phyloP scores from a whole-genome alignment of 2,113 vertebrate genomes.

The Diadophis punctatus region DNA sequence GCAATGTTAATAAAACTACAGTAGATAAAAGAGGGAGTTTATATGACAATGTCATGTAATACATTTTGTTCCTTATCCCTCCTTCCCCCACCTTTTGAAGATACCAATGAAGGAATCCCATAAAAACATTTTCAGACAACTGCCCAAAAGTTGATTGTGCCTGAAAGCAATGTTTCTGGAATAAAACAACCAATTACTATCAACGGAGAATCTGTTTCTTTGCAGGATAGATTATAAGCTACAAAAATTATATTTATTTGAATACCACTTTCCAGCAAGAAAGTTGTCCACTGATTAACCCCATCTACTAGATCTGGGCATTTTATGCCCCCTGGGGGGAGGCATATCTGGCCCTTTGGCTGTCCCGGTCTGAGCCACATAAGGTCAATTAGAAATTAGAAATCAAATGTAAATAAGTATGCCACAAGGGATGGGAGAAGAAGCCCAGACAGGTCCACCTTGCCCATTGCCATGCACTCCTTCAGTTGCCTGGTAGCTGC shows the following conservation, averaged over 20 bases:
- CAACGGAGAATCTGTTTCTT: background rate
- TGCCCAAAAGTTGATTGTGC: background rate
- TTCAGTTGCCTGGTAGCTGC: no score
- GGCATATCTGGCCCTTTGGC: no score
- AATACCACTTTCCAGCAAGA: background rate
- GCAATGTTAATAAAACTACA: background rate
- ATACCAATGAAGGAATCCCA: background rate
- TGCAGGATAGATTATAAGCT: background rate
- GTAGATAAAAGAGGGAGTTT: background rate
- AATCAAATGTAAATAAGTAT: no score
- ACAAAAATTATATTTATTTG: background rate
- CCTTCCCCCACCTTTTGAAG: background rate
- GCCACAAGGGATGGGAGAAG: no score
- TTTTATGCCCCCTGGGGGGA: no score
- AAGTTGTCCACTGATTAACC: background rate
- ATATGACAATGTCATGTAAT: background rate
- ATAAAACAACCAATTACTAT: background rate
- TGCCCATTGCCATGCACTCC: no score
- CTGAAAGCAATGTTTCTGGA: background rate
- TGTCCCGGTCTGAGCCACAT: no score
- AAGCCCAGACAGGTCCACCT: no score
- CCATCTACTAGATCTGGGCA: no score
- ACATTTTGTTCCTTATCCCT: background rate
- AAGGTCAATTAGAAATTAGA: no score
- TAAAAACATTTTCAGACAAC: background rate